phyloP scores from a whole-genome alignment of 2,797 vertebrate genomes.

The Mormyrus proboscirostris region DNA sequence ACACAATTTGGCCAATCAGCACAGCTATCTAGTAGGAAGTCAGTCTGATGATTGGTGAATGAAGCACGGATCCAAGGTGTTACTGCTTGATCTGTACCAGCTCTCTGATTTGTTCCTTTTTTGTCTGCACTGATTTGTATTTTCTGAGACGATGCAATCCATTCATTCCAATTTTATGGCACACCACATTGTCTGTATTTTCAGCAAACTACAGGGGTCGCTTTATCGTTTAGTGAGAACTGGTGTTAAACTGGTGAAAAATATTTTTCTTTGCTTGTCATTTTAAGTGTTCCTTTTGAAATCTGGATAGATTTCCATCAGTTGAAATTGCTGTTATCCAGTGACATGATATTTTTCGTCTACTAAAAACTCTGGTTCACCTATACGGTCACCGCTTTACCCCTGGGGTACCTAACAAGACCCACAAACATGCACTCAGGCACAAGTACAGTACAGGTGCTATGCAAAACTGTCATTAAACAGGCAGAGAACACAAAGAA shows the following conservation, averaged over 20 bases:
- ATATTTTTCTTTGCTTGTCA: not conserved
- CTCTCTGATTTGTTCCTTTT: not conserved
- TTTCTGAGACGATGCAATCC: not conserved
- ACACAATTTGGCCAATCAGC: not conserved
- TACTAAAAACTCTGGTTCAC: not conserved
- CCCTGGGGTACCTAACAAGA: not conserved
- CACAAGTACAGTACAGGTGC: not conserved
- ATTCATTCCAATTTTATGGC: not conserved
- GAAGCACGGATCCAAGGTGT: not conserved
- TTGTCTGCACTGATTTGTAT: not conserved
- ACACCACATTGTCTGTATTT: not conserved
- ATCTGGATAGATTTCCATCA: not conserved
- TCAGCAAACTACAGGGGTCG: not conserved
- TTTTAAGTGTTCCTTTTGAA: not conserved
- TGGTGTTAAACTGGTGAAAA: not conserved
- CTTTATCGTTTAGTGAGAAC: not conserved
- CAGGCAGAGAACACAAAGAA: not conserved
- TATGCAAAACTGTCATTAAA: not conserved
- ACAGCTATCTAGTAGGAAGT: not conserved
- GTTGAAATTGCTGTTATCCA: not conserved
- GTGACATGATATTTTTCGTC: not conserved
- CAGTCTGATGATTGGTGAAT: not conserved
- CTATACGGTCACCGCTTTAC: not conserved
- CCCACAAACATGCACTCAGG: not conserved
- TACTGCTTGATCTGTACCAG: not conserved